Percentiles rank a stretch among this genome's conserved stretches.
Conservation (phyloP, 2,797 vertebrate species). For the Hippocampus kuda region DNA sequence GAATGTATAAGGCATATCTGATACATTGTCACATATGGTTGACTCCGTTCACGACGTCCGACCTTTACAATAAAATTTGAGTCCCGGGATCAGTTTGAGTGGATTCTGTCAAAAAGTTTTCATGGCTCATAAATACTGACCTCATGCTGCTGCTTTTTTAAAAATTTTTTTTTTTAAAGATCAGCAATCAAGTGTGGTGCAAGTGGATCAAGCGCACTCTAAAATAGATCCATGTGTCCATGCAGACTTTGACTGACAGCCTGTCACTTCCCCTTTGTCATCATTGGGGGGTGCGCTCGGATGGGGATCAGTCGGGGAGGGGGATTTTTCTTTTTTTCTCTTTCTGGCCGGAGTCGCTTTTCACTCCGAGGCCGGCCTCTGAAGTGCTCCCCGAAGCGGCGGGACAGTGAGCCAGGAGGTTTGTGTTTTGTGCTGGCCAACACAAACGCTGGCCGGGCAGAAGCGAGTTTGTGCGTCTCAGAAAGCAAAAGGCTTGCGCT, state of each 20-base stretch:
- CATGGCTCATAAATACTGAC: constrained; percentile 18
- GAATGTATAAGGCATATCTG: background rate
- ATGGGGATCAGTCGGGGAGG: constrained; percentile 59
- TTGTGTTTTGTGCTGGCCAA: constrained; percentile 15
- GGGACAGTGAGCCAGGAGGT: constrained; percentile 24
- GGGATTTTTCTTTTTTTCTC: background rate
- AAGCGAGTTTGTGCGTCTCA: constrained; percentile 15
- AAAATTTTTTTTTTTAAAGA: constrained; percentile 13
- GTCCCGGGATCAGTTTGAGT: constrained; percentile 14
- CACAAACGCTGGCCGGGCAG: constrained; percentile 20
- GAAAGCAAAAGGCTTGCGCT: constrained; percentile 3
- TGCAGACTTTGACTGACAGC: constrained; percentile 61
- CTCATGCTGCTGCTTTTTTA: background rate
- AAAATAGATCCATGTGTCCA: constrained; percentile 68
- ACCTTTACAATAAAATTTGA: background rate
- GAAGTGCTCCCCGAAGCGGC: constrained; percentile 36
- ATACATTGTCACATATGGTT: background rate
- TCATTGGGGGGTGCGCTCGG: constrained; percentile 32
- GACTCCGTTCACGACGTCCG: background rate
- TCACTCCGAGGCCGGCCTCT: constrained; percentile 53
- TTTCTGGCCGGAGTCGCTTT: constrained; percentile 32
- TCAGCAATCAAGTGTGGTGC: constrained; percentile 44
- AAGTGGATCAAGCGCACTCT: constrained; percentile 49
- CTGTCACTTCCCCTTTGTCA: constrained; percentile 64
- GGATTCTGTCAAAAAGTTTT: constrained; percentile 16